Base-by-base conservation (phyloP, 2,797 vertebrate species). In the Chanos chanos region DNA sequence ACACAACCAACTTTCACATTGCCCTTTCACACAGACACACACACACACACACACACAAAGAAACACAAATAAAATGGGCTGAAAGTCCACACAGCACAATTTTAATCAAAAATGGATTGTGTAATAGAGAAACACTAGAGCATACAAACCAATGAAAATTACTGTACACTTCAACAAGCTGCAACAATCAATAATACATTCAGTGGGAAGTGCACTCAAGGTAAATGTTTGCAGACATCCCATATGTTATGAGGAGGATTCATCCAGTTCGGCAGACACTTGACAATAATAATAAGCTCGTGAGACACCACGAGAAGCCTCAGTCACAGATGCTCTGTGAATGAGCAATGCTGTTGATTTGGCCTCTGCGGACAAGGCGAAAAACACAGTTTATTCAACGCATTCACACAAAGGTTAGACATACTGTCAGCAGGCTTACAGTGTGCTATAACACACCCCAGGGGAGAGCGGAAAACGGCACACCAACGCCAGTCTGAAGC, bases 301-400 rank as follows among this genome's bases (percentile, higher is more conserved):
- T n/a, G n/a, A n/a, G n/a, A n/a, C n/a, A n/a, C n/a, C n/a, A n/a
- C n/a, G n/a, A n/a, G n/a, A n/a, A n/a, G n/a, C n/a, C n/a, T n/a
- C 47, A 49, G 15, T 12, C 19, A 4, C 2, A 8, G 7, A 31
- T 2, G 21, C 24, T 13, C 1, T 24, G 15, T 2, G 10, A 10
- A 7, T 1, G 9, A 19, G 24, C 55, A 10, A 25, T 39, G 24
- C 19, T 40, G 7, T 33, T 39, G 27, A 18, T 19, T 5, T 10
- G 3, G 30, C 28, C 4, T 30, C 33, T 48, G 10, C 27, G 24
- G 59, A 52, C 16, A 10, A 27, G 1, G 22, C 52, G 44, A 44
- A 43, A 31, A 63, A 30, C 4, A 25, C 4, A 58, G 53, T 10
- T 33, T 53, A 36, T 59, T 66, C 67, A 39, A 59, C 31, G 57